Percentiles rank a stretch among this genome's conserved stretches.
These are phyloP conservation scores for Chaetura pelagica DNA, from an alignment of 2,113 vertebrate genomes.

Conservation along the genomic window DNA sequence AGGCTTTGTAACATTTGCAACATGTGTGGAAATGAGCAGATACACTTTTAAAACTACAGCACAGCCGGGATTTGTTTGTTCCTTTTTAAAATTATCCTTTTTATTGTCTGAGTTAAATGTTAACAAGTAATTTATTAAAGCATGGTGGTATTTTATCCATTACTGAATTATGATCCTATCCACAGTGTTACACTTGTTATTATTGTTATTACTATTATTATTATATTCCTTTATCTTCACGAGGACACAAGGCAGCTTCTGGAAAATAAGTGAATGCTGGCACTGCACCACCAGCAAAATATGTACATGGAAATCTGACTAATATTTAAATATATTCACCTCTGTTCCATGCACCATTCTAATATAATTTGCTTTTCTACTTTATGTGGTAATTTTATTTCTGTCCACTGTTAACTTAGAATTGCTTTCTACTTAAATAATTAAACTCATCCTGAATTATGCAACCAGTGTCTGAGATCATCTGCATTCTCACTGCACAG, in stretches of 20 bases:
- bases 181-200: background rate
- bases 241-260: background rate
- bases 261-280: background rate
- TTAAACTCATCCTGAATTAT: slow-evolving; percentile 1
- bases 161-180: background rate
- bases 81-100: background rate
- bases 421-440: background rate
- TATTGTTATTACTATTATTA: background rate
- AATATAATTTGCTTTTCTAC: background rate
- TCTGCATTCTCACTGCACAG: background rate
- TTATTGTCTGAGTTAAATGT: background rate
- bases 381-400: slow-evolving; percentile 20
- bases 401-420: background rate
- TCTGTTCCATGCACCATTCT: background rate
- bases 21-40: background rate
- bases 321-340: background rate
- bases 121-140: background rate
- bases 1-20: background rate
- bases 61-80: background rate
- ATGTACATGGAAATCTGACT: background rate
- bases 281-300: background rate
- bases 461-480: background rate
- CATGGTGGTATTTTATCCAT: background rate
- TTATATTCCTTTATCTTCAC: slow-evolving; percentile 6
- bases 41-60: background rate